phyloP scores from a whole-genome alignment of 2,113 vertebrate genomes.

The Corythaixoides concolor region DNA sequence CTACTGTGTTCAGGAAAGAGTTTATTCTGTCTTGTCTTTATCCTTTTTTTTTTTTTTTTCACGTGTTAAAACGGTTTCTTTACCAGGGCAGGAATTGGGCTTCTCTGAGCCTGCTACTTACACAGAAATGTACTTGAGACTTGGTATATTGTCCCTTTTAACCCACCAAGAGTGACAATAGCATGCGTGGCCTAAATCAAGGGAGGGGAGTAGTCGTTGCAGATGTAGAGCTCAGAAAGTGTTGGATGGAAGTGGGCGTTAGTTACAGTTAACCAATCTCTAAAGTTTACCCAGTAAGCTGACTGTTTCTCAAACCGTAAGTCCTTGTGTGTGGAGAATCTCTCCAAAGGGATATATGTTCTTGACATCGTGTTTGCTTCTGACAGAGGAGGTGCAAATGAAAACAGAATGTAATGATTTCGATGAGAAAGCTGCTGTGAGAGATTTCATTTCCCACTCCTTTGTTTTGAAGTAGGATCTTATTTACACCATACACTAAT shows the following conservation, averaged over 20 bases:
- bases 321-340: background rate
- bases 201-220: background rate
- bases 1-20: background rate
- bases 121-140: background rate
- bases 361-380: background rate
- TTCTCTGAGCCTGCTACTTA: background rate
- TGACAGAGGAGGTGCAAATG: background rate
- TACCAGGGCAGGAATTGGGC: background rate
- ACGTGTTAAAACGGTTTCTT: background rate
- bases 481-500: background rate
- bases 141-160: no score
- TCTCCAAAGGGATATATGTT: background rate
- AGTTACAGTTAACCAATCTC: background rate
- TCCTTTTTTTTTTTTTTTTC: background rate
- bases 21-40: background rate
- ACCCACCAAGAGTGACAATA: background rate
- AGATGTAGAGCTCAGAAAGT: background rate
- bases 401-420: conserved; percentile 13
- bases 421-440: background rate
- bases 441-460: background rate
- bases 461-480: background rate
- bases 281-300: background rate
- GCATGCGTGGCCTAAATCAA: background rate
- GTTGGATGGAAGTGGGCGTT: background rate
- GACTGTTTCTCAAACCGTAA: background rate